Evolutionary conservation across 2,888 invertebrate genomes (phyloP).

Genomic region (Heliconius aoede): DNA sequence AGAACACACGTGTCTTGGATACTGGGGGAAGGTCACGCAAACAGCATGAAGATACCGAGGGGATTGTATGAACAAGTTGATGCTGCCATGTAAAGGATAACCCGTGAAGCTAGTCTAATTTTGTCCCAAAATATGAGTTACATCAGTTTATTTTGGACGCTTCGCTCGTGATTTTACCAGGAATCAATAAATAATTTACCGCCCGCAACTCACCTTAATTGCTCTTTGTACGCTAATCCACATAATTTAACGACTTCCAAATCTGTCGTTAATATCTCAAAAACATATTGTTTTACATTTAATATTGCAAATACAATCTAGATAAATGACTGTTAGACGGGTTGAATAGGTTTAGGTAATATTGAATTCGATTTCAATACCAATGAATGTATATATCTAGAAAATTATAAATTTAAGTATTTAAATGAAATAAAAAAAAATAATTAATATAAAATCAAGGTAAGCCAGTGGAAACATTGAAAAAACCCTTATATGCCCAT

Average conservation of each 20-base stretch:
- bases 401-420: too few species aligned
- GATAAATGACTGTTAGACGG: neutral
- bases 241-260: conserved; percentile 49
- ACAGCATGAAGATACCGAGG: too few species aligned
- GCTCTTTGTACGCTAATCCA: conserved; percentile 53
- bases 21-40: too few species aligned
- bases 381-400: too few species aligned
- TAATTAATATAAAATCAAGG: too few species aligned
- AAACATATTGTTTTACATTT: conserved; percentile 3
- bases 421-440: too few species aligned
- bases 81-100: neutral
- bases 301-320: neutral
- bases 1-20: too few species aligned
- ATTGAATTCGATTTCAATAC: too few species aligned
- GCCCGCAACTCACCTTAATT: conserved; percentile 49
- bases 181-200: conserved; percentile 48
- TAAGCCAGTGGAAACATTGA: too few species aligned
- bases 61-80: too few species aligned
- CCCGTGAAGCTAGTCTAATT: neutral
- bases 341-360: too few species aligned
- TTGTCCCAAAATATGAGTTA: neutral
- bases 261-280: conserved; percentile 27
- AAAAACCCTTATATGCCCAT: too few species aligned
- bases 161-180: neutral
- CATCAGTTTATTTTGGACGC: neutral